These are phyloP conservation scores for Mantis religiosa DNA, from an alignment of 2,888 invertebrate genomes.

Conservation along the genomic window DNA sequence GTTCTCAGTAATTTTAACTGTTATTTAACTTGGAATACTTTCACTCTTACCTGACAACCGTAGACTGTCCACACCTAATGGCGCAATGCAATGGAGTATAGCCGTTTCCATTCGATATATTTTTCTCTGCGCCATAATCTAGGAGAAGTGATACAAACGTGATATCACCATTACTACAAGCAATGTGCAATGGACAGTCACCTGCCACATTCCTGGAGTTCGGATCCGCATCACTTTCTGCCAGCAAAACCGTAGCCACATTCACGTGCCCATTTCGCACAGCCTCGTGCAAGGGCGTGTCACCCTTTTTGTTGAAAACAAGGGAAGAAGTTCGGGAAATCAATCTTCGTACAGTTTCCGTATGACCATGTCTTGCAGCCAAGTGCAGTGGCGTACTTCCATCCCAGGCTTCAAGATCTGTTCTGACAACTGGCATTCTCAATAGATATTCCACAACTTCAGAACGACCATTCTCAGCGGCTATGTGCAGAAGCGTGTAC, in stretches of 20 bases:
- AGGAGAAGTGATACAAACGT: neutral
- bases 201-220: neutral
- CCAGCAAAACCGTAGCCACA: neutral
- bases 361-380: neutral
- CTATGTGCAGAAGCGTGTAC: neutral
- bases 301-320: neutral
- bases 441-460: neutral
- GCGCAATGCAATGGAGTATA: neutral
- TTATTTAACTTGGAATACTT: too few relatives aligned
- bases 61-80: neutral
- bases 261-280: neutral
- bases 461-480: neutral
- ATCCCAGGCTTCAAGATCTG: neutral
- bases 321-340: neutral
- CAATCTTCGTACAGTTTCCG: neutral
- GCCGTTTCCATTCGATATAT: neutral
- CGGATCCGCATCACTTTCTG: neutral
- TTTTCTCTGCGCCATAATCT: neutral
- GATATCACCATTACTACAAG: neutral
- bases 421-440: neutral
- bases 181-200: neutral
- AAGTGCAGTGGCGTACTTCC: neutral
- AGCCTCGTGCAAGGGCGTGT: neutral
- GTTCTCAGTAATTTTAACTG: too few relatives aligned
- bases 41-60: neutral